These are phyloP conservation scores for Nymphalis polychloros DNA, from an alignment of 2,888 invertebrate species.

Conservation along the genomic window DNA sequence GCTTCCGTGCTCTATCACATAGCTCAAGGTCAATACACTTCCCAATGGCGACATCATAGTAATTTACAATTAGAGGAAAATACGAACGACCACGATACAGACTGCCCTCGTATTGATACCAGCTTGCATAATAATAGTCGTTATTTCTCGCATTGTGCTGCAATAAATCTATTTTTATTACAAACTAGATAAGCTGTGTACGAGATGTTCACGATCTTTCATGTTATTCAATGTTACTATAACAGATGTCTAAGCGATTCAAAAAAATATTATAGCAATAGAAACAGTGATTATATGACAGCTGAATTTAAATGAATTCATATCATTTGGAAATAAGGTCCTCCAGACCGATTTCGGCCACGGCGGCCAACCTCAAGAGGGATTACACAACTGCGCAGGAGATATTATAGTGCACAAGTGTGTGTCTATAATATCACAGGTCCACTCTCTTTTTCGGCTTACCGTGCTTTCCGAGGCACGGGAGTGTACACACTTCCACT, in stretches of 20 bases:
- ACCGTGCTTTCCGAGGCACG: no score
- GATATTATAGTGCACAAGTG: no score
- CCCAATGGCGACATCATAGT: conserved; percentile 18
- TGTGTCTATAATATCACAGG: no score
- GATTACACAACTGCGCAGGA: no score
- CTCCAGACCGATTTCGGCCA: no score
- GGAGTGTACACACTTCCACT: no score
- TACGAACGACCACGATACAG: conserved; percentile 17
- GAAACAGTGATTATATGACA: not conserved
- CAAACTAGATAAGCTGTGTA: not conserved
- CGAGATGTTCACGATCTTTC: not conserved
- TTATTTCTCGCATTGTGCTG: conserved; percentile 23
- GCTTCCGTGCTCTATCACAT: not conserved
- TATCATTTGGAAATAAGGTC: no score
- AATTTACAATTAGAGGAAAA: conserved; percentile 32
- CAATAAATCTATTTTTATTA: conserved; percentile 27
- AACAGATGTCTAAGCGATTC: not conserved
- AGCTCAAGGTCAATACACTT: conserved; percentile 20
- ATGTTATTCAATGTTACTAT: not conserved
- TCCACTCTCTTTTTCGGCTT: no score
- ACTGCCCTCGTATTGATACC: conserved; percentile 12
- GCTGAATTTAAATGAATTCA: no score
- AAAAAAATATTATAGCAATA: not conserved
- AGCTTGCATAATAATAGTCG: conserved; percentile 30
- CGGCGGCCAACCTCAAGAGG: no score